Percentiles rank a stretch among this genome's conserved stretches.
phyloP scores from a whole-genome alignment of 2,888 invertebrate genomes.

The Allygus modestus region DNA sequence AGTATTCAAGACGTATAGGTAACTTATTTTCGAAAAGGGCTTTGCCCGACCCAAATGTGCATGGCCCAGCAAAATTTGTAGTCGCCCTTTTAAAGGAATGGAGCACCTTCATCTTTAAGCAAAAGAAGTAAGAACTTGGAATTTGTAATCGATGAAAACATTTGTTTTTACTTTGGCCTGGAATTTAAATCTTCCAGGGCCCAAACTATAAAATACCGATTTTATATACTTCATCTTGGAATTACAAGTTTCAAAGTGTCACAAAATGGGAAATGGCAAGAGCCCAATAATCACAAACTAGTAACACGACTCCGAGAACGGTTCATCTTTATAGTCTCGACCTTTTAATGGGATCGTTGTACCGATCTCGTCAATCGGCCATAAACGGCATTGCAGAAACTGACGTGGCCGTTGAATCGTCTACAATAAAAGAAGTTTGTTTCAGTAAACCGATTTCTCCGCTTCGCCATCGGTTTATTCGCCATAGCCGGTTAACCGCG shows the following conservation, averaged over 20 bases:
- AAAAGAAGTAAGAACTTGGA: too few relatives aligned
- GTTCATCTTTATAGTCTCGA: not conserved
- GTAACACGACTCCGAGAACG: not conserved
- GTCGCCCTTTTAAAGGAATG: too few relatives aligned
- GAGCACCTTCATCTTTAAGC: too few relatives aligned
- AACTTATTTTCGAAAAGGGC: too few relatives aligned
- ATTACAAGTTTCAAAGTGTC: not conserved
- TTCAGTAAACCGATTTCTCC: not conserved
- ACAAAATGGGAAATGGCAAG: not conserved
- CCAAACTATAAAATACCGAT: not conserved
- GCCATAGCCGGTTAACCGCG: not conserved
- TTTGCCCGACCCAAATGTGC: too few relatives aligned
- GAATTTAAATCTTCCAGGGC: not conserved
- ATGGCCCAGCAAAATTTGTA: too few relatives aligned
- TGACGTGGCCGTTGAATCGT: not conserved
- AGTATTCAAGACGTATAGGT: too few relatives aligned
- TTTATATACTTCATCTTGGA: not conserved
- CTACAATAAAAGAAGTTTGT: conserved; percentile 22
- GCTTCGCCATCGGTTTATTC: not conserved
- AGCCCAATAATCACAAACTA: not conserved
- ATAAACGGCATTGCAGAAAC: not conserved
- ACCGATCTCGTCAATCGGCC: conserved; percentile 14
- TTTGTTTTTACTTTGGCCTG: not conserved
- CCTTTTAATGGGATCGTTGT: not conserved
- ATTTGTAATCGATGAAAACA: too few relatives aligned